Evolutionary conservation across 2,113 vertebrate genomes (phyloP), one percentile per base, ranked within the genome.

Genomic region (Enhydra lutris): DNA sequence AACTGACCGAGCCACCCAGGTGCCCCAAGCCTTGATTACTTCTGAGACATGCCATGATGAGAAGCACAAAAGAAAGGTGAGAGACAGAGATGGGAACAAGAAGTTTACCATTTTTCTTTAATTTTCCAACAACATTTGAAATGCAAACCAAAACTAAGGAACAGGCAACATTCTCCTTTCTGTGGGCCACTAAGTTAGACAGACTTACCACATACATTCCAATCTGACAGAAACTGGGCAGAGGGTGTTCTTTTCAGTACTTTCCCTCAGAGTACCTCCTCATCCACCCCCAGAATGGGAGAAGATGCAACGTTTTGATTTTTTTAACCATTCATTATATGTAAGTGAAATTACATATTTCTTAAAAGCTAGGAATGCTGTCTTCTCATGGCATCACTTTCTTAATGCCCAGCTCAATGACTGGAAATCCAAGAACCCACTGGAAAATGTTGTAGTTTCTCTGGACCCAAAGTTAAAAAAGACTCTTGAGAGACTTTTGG

Each of bases 241-340:
- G 81, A 89, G 31, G 24, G 14, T 0, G 0, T 57, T 94, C 36
- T 14, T 69, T 55, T 18, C 1, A 20, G 11, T 0, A 0, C 1
- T 78, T 92, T 88, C 9, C 59, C 88, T n/a, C 59, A 31, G 39
- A 14, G 0, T 42, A 83, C 69, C 85, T 96, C 87, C 50, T 63
- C 76, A 86, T 39, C 67, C 6, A 11, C 52, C 52, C 59, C 67
- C 1, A 15, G n/a, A 20, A n/a, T 0, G 0, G 29, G 79, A 78
- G 82, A 39, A 15, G 61, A 57, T 5, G 6, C 2, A 93, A 20
- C 4, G 24, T 63, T 26, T 63, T 24, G 34, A 59, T 36, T 31
- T 23, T 76, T 80, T 89, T 42, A 89, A 61, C 31, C 67, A 73
- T 69, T 94, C 45, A 29, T 31, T 84, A 67, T 31, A 23, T 39